Percentiles rank a stretch among this genome's conserved stretches.
Conservation (phyloP, 2,113 vertebrate genomes). For the Connochaetes taurinus region DNA sequence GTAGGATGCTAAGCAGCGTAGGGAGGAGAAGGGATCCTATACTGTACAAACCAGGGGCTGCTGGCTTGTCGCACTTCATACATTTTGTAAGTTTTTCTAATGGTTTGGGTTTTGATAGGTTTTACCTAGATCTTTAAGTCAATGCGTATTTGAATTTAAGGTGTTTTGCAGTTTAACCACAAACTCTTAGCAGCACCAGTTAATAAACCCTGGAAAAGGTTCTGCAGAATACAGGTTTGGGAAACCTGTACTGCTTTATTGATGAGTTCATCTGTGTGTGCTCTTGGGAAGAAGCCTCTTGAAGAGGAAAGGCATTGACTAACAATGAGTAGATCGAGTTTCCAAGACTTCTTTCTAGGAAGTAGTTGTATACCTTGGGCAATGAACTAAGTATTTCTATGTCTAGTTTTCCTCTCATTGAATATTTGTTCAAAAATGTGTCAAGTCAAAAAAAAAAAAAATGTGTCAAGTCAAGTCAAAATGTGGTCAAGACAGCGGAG, state of each 20-base stretch:
- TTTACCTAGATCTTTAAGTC: conserved; percentile 4
- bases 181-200: neutral
- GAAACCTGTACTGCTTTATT: neutral
- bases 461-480: neutral
- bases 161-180: neutral
- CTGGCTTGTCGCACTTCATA: neutral
- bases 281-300: neutral
- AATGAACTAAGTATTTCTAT: neutral
- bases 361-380: neutral
- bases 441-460: neutral
- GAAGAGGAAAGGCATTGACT: neutral
- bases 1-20: neutral
- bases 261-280: neutral
- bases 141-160: neutral
- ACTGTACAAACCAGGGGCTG: neutral
- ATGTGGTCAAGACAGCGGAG: neutral
- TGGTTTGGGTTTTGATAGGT: neutral
- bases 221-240: neutral
- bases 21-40: neutral
- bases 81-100: neutral
- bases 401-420: neutral
- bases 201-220: neutral
- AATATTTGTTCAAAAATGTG: neutral
- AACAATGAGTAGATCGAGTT: neutral
- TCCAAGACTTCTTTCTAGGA: neutral